Evolutionary conservation across 2,113 vertebrate species (phyloP).

Genomic region (human (Homo sapiens)): GRCh38 chr9:89880501-89881000

Average conservation of each 20-base stretch:
- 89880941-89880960: too few species aligned
- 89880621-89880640: rapidly evolving
- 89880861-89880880: rapidly evolving
- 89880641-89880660: neutral
- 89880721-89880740: neutral
- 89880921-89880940: neutral
- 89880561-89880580: neutral
- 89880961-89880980: too few species aligned
- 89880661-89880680: neutral
- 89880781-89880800: neutral
- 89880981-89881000: too few species aligned
- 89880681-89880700: neutral
- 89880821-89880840: neutral
- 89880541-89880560: neutral
- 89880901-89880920: too few species aligned
- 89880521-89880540: too few species aligned
- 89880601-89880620: too few species aligned
- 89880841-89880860: rapidly evolving
- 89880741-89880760: neutral
- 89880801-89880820: neutral
- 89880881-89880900: neutral
- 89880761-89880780: neutral
- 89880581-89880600: neutral
- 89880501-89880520: neutral
- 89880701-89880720: neutral